These are phyloP conservation scores for Cyprinodon diabolis DNA, from an alignment of 2,797 vertebrate species.

Conservation along the genomic window DNA sequence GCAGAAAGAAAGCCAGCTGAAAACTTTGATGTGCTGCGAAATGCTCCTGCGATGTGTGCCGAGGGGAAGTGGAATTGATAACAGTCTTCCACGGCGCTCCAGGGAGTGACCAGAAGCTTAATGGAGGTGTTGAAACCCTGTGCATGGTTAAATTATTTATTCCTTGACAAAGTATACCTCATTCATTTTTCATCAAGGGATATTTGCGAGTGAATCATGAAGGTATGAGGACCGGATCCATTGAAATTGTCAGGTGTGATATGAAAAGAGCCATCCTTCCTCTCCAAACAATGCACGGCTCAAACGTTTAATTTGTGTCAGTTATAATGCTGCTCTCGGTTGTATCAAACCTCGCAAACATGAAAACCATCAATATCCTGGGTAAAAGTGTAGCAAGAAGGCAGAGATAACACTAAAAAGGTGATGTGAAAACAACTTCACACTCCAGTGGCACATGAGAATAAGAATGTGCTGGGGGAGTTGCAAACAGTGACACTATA, in stretches of 20 bases:
- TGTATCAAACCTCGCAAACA: background rate
- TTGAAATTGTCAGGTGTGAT: conserved; percentile 47
- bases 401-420: conserved; percentile 21
- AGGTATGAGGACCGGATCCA: conserved; percentile 45
- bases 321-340: conserved; percentile 5
- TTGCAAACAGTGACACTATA: conserved; percentile 10
- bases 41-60: conserved; percentile 21
- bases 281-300: conserved; percentile 13
- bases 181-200: conserved; percentile 70
- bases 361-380: background rate
- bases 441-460: conserved; percentile 38
- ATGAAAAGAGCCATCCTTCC: background rate
- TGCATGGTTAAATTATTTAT: conserved; percentile 73
- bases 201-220: conserved; percentile 68
- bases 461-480: conserved; percentile 34
- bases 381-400: conserved; percentile 21
- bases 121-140: conserved; percentile 72
- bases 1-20: conserved; percentile 37
- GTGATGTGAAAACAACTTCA: conserved; percentile 39
- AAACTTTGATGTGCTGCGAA: conserved; percentile 66
- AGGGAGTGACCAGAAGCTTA: conserved; percentile 65
- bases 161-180: conserved; percentile 74
- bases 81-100: conserved; percentile 37
- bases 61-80: conserved; percentile 32
- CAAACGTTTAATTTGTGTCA: conserved; percentile 16